Conservation (phyloP, 2,113 vertebrate species). For the Thunnus thynnus region DNA sequence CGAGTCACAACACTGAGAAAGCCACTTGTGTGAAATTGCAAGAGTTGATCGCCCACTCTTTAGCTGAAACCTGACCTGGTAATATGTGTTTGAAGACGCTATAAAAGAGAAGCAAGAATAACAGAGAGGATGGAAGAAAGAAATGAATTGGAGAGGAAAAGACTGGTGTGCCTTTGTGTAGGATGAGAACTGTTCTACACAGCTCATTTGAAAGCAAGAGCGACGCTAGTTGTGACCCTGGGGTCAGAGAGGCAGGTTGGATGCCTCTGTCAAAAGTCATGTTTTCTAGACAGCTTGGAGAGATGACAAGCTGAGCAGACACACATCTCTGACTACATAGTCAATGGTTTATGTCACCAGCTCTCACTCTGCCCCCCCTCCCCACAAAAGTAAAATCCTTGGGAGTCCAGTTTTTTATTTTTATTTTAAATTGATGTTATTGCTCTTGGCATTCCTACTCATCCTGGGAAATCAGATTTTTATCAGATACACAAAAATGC, state of each 20-base stretch:
- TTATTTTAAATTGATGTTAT: neutral
- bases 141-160: neutral
- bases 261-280: constrained; percentile 64
- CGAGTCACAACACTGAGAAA: constrained; percentile 47
- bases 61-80: constrained; percentile 28
- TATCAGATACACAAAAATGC: neutral
- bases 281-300: constrained; percentile 75
- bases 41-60: constrained; percentile 22
- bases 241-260: constrained; percentile 78
- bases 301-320: constrained; percentile 74
- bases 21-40: constrained; percentile 48
- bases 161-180: constrained; percentile 5
- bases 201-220: constrained; percentile 76
- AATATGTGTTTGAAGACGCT: constrained; percentile 20
- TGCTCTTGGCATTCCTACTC: neutral
- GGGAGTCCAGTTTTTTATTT: neutral
- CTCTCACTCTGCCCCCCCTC: constrained; percentile 19
- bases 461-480: neutral
- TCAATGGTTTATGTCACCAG: constrained; percentile 45
- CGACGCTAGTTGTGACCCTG: constrained; percentile 53
- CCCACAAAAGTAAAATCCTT: neutral
- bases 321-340: constrained; percentile 64
- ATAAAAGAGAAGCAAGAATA: neutral
- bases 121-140: neutral
- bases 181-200: constrained; percentile 38